Percentiles rank a stretch among this genome's conserved stretches.
phyloP scores from a whole-genome alignment of 2,113 vertebrate species.

The Rhineura floridana region DNA sequence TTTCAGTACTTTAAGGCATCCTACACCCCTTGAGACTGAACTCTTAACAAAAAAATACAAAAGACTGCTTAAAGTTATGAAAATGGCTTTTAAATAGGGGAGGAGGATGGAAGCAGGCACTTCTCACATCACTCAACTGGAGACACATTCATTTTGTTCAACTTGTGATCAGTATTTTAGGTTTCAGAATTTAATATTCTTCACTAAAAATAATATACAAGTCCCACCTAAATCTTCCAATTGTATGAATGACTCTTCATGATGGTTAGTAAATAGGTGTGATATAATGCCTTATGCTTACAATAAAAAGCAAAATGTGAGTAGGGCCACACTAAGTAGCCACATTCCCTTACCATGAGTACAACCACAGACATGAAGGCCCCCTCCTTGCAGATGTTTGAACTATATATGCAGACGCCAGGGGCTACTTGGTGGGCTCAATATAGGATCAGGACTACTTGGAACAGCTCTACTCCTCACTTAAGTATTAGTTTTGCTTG shows the following conservation, averaged over 20 bases:
- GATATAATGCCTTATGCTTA: background rate
- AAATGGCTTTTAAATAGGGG: background rate
- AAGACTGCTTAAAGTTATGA: background rate
- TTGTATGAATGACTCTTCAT: background rate
- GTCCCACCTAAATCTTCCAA: background rate
- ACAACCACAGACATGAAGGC: background rate
- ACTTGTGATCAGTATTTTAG: background rate
- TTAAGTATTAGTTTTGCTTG: background rate
- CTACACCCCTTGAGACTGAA: too few relatives aligned
- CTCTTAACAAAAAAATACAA: background rate
- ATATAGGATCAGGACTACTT: background rate
- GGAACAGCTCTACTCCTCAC: background rate
- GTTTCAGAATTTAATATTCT: background rate
- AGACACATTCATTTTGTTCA: background rate
- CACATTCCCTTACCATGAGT: too few relatives aligned
- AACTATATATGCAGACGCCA: background rate
- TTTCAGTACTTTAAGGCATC: too few relatives aligned
- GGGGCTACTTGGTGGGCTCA: background rate
- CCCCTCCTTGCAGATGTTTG: background rate
- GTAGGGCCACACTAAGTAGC: too few relatives aligned
- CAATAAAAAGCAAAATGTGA: too few relatives aligned
- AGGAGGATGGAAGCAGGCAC: background rate
- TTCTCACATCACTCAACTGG: background rate
- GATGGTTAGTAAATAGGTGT: background rate
- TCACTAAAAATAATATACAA: background rate